A percentile compares a stretch with the other conserved stretches of the same genome.
Conservation (phyloP, 2,113 vertebrate species). For the Eolophus roseicapilla region DNA sequence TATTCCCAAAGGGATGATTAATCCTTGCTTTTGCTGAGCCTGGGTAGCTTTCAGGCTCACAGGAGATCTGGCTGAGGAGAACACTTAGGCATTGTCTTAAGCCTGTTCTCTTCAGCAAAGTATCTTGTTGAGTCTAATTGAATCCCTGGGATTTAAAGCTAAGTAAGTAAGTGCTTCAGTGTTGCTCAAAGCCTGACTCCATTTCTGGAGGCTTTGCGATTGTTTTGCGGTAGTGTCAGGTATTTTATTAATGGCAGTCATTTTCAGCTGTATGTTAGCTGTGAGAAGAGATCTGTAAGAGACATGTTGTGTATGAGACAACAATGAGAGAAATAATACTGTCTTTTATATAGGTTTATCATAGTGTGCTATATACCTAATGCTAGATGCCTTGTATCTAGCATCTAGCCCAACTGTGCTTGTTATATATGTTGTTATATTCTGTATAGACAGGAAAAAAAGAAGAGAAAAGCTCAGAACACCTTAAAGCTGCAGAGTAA, state of each 20-base stretch:
- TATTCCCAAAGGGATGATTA: constrained; percentile 43
- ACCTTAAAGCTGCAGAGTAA: neutral
- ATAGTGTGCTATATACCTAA: neutral
- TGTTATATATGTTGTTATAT: neutral
- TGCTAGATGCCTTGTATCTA: neutral
- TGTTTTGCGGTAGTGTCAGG: neutral
- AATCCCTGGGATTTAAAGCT: constrained; percentile 50
- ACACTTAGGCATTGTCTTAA: constrained; percentile 13
- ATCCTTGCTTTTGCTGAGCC: constrained; percentile 5
- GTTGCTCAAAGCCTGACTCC: neutral
- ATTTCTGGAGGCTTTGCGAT: neutral
- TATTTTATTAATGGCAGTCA: neutral
- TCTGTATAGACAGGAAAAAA: neutral
- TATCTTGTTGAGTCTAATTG: constrained; percentile 32
- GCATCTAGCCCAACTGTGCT: rapidly evolving
- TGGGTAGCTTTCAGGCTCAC: constrained; percentile 32
- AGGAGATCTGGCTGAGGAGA: constrained; percentile 27
- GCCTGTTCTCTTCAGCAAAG: constrained; percentile 24
- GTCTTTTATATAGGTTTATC: neutral
- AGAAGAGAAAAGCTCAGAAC: neutral
- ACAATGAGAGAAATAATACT: neutral
- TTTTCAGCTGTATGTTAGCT: neutral
- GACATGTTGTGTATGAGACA: neutral
- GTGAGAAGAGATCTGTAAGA: neutral
- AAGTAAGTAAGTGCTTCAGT: neutral